phyloP scores from a whole-genome alignment of 2,888 invertebrate species.

The Endomychus coccineus region DNA sequence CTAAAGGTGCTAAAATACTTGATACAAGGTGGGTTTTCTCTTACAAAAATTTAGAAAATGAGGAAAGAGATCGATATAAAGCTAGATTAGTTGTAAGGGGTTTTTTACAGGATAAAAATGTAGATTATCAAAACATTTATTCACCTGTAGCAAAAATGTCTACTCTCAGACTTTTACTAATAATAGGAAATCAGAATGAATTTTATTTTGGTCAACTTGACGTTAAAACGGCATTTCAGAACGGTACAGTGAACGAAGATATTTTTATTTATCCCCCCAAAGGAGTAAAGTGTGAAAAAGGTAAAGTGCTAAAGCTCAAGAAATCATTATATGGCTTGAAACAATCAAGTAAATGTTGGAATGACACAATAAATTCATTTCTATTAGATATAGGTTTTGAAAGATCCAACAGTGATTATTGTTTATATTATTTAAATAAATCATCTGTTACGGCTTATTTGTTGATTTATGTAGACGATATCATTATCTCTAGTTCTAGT shows the following conservation, averaged over 20 bases:
- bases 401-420: slow-evolving; percentile 11
- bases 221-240: slow-evolving; percentile 8
- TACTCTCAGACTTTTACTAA: slow-evolving; percentile 4
- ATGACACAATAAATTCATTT: slow-evolving; percentile 11
- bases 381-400: slow-evolving; percentile 4
- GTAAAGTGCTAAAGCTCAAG: slow-evolving; percentile 12
- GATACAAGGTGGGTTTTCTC: slow-evolving; percentile 13
- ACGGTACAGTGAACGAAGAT: slow-evolving; percentile 5
- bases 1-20: slow-evolving; percentile 8
- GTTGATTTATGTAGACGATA: slow-evolving; percentile 15
- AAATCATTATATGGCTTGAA: slow-evolving; percentile 16
- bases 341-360: slow-evolving; percentile 12
- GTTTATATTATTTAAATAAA: slow-evolving; percentile 10
- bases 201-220: slow-evolving; percentile 6
- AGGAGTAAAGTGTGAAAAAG: slow-evolving; percentile 1
- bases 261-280: slow-evolving; percentile 10
- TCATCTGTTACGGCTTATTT: slow-evolving; percentile 3
- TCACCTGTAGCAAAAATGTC: slow-evolving; percentile 7
- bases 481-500: slow-evolving; percentile 10
- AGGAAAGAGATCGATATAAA: slow-evolving; percentile 3
- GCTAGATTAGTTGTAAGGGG: slow-evolving; percentile 6
- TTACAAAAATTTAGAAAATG: slow-evolving; percentile 8
- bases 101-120: slow-evolving; percentile 7
- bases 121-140: slow-evolving; percentile 5
- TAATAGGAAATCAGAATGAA: slow-evolving; percentile 8